These are phyloP conservation scores for Entelurus aequoreus DNA, from an alignment of 2,113 vertebrate species.

Conservation along the genomic window DNA sequence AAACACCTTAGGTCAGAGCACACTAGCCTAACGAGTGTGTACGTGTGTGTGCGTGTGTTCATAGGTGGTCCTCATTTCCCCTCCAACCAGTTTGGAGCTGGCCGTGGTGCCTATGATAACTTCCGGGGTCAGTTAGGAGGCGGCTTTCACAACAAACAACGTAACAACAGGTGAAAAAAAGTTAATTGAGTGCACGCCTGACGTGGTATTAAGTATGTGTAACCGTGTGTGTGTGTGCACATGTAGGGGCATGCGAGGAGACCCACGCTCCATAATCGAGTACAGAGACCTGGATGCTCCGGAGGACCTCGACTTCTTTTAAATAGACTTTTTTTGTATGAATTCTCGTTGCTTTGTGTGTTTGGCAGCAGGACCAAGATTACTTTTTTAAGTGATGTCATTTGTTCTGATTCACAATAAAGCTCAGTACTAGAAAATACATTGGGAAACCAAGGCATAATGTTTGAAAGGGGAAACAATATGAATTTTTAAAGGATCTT, in stretches of 20 bases:
- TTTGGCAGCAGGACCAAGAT: no score
- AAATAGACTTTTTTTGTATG: slow-evolving; percentile 8
- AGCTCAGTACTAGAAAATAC: no score
- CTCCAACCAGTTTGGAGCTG: slow-evolving; percentile 77
- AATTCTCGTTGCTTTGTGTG: no score
- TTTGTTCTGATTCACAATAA: no score
- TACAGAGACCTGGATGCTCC: slow-evolving; percentile 88
- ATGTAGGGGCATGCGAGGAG: slow-evolving; percentile 79
- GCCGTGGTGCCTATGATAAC: slow-evolving; percentile 83
- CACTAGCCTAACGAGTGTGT: not conserved
- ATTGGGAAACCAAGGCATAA: no score
- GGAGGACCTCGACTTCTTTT: slow-evolving; percentile 90
- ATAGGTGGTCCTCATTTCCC: slow-evolving; percentile 73
- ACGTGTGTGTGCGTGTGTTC: slow-evolving; percentile 8
- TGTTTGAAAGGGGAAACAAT: no score
- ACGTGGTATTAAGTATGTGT: not conserved
- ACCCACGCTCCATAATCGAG: slow-evolving; percentile 86
- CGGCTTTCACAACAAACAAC: slow-evolving; percentile 76
- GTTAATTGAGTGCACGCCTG: not conserved
- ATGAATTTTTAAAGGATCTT: no score
- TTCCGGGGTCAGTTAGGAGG: slow-evolving; percentile 77
- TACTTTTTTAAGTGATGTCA: no score
- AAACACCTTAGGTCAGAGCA: no score
- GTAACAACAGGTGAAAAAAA: slow-evolving; percentile 67
- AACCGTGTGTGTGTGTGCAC: not conserved